phyloP scores from a whole-genome alignment of 37 sponge, comb jelly and placozoan species.

The Oscarella lobularis region DNA sequence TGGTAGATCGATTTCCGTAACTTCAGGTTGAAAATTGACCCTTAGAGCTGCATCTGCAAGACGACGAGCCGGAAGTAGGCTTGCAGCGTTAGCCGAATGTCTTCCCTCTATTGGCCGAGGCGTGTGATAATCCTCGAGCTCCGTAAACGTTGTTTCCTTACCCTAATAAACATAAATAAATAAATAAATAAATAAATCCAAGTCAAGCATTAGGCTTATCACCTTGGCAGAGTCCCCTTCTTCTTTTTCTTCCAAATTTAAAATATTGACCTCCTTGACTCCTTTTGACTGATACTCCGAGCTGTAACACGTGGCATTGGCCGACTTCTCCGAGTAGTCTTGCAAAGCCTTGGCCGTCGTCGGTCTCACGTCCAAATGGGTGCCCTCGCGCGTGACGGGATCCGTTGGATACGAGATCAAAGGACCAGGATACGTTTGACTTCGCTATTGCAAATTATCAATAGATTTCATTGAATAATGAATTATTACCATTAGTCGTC shows the following conservation, averaged over 20 bases:
- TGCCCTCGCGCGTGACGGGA: background rate
- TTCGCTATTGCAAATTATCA: background rate
- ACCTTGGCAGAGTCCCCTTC: background rate
- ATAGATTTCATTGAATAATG: background rate
- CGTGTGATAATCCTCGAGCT: background rate
- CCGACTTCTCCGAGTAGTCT: background rate
- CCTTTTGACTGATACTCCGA: background rate
- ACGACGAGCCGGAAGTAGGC: background rate
- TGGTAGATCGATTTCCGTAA: background rate
- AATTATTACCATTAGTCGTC: background rate
- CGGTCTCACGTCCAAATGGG: background rate
- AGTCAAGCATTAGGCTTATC: no score
- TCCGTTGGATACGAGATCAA: background rate
- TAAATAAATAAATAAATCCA: no score
- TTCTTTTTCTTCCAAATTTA: conserved; percentile 9
- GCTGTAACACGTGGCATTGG: background rate
- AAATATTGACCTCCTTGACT: conserved; percentile 1
- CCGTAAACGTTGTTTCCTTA: background rate
- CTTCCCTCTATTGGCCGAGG: background rate
- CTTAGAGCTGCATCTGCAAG: background rate
- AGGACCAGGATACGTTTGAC: background rate
- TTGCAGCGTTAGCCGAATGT: background rate
- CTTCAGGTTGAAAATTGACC: background rate
- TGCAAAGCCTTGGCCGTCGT: background rate
- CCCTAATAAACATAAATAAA: no score